These are phyloP conservation scores for Magallana nippona DNA, from an alignment of 2,888 invertebrate species.

Conservation along the genomic window DNA sequence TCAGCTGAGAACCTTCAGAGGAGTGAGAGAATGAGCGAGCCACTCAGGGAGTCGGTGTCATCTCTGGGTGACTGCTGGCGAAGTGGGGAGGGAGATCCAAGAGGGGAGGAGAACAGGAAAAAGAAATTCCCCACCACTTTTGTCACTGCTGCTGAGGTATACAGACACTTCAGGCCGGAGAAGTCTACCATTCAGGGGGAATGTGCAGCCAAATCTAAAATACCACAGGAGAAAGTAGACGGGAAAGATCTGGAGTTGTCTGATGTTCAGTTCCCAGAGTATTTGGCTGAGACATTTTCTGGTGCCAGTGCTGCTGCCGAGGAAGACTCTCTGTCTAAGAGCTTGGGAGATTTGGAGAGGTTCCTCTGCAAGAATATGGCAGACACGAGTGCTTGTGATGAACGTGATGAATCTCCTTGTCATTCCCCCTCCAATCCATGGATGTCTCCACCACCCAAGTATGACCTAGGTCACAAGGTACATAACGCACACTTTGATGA, in stretches of 20 bases:
- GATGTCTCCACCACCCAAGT: not conserved
- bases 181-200: not conserved
- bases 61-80: not conserved
- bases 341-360: not conserved
- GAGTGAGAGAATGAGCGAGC: not conserved
- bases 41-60: not conserved
- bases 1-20: not conserved
- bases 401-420: not conserved
- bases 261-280: not conserved
- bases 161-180: not conserved
- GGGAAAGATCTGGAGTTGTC: not conserved
- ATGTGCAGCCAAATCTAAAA: not conserved
- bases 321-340: slow-evolving; percentile 4
- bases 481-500: slow-evolving; percentile 1
- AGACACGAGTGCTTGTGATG: not conserved
- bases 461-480: not conserved
- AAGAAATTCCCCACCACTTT: slow-evolving; percentile 34
- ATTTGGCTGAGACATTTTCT: not conserved
- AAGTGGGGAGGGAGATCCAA: slow-evolving; percentile 1
- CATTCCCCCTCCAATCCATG: not conserved
- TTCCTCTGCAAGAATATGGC: not conserved
- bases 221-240: not conserved
- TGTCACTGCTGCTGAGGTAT: slow-evolving; percentile 6
- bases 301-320: slow-evolving; percentile 3
- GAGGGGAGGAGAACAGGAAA: not conserved